Percentiles rank a stretch among this genome's conserved stretches.
Conservation (phyloP, 1,140 invertebrate species). For the Akabosia matsudoensis region DNA sequence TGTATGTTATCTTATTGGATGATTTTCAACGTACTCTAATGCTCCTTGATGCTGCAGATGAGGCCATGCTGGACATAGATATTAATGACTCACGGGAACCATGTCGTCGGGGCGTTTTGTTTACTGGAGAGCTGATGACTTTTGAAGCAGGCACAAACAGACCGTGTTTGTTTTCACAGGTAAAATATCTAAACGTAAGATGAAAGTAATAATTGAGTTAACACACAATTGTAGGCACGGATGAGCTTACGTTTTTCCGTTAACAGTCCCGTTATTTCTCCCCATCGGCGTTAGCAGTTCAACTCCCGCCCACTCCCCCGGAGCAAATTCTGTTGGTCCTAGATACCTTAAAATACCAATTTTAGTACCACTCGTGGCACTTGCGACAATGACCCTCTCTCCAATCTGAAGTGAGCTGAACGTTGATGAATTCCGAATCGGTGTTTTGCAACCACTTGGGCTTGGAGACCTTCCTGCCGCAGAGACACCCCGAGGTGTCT, state of each 20-base stretch:
- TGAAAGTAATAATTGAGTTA: not conserved
- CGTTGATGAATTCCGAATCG: not conserved
- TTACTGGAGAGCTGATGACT: conserved; percentile 76
- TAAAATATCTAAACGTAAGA: conserved; percentile 83
- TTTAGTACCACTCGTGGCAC: conserved; percentile 82
- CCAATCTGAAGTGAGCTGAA: conserved; percentile 53
- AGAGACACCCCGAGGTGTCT: conserved; percentile 41
- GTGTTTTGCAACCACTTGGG: not conserved
- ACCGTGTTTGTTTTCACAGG: conserved; percentile 82
- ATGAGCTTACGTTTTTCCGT: conserved; percentile 55
- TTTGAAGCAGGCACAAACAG: conserved; percentile 87
- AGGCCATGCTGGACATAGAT: conserved; percentile 63
- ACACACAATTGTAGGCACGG: conserved; percentile 25
- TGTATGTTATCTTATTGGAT: conserved; percentile 1
- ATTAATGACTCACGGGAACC: conserved; percentile 82
- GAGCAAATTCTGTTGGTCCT: conserved; percentile 81
- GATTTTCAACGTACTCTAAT: conserved; percentile 55
- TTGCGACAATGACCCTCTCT: conserved; percentile 85
- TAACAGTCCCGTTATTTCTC: conserved; percentile 94
- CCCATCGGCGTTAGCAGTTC: conserved; percentile 89
- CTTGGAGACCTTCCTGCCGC: not conserved
- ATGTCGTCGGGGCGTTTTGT: conserved; percentile 64
- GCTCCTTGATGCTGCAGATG: conserved; percentile 57
- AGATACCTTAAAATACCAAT: conserved; percentile 68
- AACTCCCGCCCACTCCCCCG: conserved; percentile 82